Evolutionary conservation across 2,888 invertebrate species (phyloP).

Genomic region (Pristionchus arcanus): DNA sequence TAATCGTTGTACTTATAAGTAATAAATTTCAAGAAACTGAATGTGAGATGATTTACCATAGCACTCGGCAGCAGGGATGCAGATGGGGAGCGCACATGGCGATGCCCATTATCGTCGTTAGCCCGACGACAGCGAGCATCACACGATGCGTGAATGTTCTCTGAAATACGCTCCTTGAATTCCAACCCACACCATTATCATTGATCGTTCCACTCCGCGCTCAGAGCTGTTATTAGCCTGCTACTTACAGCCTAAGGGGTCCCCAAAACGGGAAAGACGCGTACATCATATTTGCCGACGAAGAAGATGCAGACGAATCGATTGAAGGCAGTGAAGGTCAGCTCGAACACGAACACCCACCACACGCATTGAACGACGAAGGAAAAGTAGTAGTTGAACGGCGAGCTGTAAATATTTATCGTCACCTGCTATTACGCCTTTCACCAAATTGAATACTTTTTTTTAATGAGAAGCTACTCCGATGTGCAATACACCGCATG

Average conservation of each 20-base stretch:
- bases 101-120: neutral
- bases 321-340: neutral
- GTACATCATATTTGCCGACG: neutral
- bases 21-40: no score
- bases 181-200: no score
- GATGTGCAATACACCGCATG: no score
- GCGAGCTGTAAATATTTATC: neutral
- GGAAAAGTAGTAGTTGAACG: neutral
- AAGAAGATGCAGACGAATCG: constrained; percentile 28
- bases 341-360: neutral
- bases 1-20: no score
- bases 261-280: no score
- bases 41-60: neutral
- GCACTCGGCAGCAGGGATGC: neutral
- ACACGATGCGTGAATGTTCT: neutral
- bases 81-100: neutral
- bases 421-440: no score
- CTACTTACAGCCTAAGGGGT: no score
- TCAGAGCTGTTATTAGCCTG: no score
- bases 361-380: neutral
- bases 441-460: no score
- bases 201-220: no score
- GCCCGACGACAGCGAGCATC: neutral
- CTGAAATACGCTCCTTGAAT: neutral
- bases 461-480: no score